A percentile compares a stretch with the other conserved stretches of the same genome.
These are phyloP conservation scores for Pachypanchax playfairii DNA, from an alignment of 2,113 vertebrate species.

Conservation along the genomic window DNA sequence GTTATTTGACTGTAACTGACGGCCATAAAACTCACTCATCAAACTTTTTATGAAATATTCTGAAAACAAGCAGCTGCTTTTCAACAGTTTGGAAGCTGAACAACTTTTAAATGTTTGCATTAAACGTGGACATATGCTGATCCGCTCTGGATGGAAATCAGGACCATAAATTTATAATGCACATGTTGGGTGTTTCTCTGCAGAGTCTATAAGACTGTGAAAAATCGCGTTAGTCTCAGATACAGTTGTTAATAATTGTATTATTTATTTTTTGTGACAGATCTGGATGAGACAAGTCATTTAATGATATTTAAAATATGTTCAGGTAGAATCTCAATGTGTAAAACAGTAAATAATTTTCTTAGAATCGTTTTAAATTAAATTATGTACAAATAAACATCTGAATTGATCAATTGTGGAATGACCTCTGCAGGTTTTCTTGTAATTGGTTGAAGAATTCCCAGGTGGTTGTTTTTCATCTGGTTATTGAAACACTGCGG, in stretches of 20 bases:
- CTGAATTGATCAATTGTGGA: too few species aligned
- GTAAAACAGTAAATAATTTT: background rate
- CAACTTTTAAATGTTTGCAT: background rate
- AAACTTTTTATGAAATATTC: background rate
- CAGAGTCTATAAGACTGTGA: background rate
- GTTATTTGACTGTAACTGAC: slow-evolving; percentile 18
- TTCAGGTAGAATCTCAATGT: background rate
- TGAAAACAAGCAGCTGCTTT: slow-evolving; percentile 13
- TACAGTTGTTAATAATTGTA: background rate
- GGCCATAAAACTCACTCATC: slow-evolving; percentile 26
- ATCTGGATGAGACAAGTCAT: background rate
- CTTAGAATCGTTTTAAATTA: too few species aligned
- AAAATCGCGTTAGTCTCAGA: background rate
- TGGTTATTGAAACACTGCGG: too few species aligned
- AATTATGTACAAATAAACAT: background rate
- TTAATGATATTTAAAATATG: background rate
- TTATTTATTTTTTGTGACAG: background rate
- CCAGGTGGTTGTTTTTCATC: too few species aligned
- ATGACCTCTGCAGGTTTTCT: too few species aligned
- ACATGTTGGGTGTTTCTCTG: slow-evolving; percentile 16
- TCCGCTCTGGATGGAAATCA: slow-evolving; percentile 30
- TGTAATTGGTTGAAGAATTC: too few species aligned
- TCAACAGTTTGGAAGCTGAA: background rate
- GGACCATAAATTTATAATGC: background rate
- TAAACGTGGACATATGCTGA: slow-evolving; percentile 28